Percentiles rank a stretch among this genome's conserved stretches.
phyloP scores from a whole-genome alignment of 2,797 vertebrate species.

The Argentina silus region DNA sequence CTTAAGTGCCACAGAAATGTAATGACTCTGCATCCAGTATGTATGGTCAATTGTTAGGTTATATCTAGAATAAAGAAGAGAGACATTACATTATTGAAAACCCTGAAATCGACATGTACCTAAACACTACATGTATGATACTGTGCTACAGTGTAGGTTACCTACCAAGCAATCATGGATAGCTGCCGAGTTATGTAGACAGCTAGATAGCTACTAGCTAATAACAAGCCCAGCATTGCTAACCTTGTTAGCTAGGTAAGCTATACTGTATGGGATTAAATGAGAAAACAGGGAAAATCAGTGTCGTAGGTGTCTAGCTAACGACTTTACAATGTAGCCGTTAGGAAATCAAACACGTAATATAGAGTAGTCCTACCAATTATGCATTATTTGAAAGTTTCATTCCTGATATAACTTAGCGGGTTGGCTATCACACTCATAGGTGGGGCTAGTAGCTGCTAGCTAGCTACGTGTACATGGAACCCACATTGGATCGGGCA shows the following conservation, averaged over 20 bases:
- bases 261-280: too few species aligned
- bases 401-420: too few species aligned
- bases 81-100: neutral
- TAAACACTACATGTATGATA: neutral
- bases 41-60: neutral
- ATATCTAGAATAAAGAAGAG: slow-evolving; percentile 40
- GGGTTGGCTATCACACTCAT: too few species aligned
- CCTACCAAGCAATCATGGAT: too few species aligned
- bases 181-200: neutral
- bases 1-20: slow-evolving; percentile 50
- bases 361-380: too few species aligned
- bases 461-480: neutral
- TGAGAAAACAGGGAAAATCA: too few species aligned
- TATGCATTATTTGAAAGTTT: too few species aligned
- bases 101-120: neutral
- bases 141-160: too few species aligned
- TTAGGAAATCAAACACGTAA: too few species aligned
- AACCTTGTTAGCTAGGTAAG: neutral
- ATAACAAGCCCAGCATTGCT: neutral
- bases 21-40: slow-evolving; percentile 77
- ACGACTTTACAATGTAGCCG: too few species aligned
- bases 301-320: too few species aligned
- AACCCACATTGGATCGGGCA: too few species aligned
- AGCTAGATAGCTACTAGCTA: neutral
- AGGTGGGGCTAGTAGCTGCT: neutral